Percentiles rank a stretch among this genome's conserved stretches.
phyloP scores from a whole-genome alignment of 2,113 vertebrate genomes.

The Tricholaema leucomelas region DNA sequence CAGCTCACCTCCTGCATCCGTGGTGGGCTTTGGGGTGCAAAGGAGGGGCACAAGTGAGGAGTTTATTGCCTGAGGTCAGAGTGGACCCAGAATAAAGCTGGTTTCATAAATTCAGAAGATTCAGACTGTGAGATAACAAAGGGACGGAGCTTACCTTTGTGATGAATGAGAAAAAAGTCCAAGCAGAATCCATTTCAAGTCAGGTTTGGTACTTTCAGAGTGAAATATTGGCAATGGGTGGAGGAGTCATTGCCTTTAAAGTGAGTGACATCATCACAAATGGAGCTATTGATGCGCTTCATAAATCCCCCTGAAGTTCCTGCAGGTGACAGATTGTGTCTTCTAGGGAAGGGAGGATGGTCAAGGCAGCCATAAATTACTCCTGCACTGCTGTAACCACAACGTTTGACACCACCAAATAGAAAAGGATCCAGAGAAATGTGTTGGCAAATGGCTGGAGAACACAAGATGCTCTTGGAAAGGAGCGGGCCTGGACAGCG shows the following conservation, averaged over 20 bases:
- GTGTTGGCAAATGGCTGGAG: neutral
- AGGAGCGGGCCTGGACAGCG: neutral
- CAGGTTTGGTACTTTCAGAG: neutral
- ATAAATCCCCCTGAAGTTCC: constrained; percentile 48
- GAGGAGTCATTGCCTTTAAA: constrained; percentile 46
- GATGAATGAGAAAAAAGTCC: constrained; percentile 8
- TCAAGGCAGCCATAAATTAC: constrained; percentile 45
- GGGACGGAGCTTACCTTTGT: neutral
- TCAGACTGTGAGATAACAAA: neutral
- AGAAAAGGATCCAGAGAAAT: neutral
- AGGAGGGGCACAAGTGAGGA: neutral
- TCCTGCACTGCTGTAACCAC: neutral
- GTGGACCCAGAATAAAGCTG: neutral
- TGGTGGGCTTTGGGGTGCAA: neutral
- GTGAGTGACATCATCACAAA: constrained; percentile 62
- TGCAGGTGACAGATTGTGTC: constrained; percentile 48
- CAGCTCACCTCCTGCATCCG: accelerated
- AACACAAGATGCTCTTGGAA: neutral
- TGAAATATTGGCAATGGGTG: constrained; percentile 57
- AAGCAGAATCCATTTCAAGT: neutral
- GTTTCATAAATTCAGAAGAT: neutral
- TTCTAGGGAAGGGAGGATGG: constrained; percentile 34
- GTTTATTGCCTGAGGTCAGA: neutral
- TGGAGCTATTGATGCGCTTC: neutral
- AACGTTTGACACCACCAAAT: neutral